phyloP scores from a whole-genome alignment of 2,113 vertebrate genomes.

The Willisornis vidua region DNA sequence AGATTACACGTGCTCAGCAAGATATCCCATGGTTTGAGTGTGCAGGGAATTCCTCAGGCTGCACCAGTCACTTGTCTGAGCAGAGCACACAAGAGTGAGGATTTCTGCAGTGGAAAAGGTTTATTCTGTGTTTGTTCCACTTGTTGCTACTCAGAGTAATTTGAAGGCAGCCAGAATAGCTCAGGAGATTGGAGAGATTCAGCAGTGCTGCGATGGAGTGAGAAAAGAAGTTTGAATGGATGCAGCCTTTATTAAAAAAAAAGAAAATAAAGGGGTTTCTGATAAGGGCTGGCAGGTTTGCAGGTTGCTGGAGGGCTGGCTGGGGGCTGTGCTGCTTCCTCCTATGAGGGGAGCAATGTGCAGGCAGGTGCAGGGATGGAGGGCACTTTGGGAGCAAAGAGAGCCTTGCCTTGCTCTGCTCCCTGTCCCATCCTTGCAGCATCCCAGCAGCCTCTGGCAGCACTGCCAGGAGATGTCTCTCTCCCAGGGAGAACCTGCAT shows the following conservation, averaged over 20 bases:
- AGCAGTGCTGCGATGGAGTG: fast-evolving
- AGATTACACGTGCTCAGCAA: not conserved
- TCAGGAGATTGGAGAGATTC: not conserved
- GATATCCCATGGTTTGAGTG: not conserved
- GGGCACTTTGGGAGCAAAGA: not conserved
- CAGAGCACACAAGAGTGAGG: not conserved
- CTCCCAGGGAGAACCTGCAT: not conserved
- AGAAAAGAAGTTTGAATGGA: not conserved
- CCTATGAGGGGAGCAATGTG: not conserved
- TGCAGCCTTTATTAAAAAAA: not conserved
- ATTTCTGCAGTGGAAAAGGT: not conserved
- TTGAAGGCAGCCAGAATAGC: not conserved
- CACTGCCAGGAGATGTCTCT: not conserved
- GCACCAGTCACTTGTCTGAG: not conserved
- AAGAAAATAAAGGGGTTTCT: not conserved
- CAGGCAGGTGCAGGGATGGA: not conserved
- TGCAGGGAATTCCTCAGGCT: not conserved
- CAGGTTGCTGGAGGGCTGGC: fast-evolving
- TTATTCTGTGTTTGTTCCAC: not conserved
- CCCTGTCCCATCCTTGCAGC: fast-evolving
- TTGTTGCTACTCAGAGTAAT: fast-evolving
- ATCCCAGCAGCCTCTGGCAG: not conserved
- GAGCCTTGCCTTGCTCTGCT: not conserved
- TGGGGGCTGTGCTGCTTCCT: not conserved
- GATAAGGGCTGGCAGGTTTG: not conserved